A percentile compares a stretch with the other conserved stretches of the same genome.
These are phyloP conservation scores for Myrmecobius fasciatus DNA, from an alignment of 2,113 vertebrate genomes.

Conservation along the genomic window DNA sequence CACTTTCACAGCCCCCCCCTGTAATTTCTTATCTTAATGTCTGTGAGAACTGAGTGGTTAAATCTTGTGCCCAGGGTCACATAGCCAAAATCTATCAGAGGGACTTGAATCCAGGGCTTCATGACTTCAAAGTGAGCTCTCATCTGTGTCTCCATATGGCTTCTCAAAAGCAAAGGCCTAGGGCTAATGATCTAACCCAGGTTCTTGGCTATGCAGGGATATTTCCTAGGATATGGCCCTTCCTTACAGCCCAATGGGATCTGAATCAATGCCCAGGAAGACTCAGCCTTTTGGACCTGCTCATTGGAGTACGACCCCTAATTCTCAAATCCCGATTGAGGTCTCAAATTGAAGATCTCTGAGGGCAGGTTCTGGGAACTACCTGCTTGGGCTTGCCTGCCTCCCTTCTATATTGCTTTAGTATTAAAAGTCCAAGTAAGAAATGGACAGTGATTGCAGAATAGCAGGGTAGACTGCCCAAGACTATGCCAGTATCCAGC, in stretches of 20 bases:
- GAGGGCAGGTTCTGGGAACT: not conserved
- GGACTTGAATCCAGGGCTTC: not conserved
- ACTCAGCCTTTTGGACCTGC: not conserved
- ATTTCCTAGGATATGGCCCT: not conserved
- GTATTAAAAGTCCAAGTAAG: not conserved
- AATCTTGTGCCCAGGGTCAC: not conserved
- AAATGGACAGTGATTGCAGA: not conserved
- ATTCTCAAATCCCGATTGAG: not conserved
- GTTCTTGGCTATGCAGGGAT: not conserved
- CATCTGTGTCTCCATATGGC: not conserved
- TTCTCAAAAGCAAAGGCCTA: not conserved
- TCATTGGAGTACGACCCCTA: not conserved
- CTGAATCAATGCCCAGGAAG: not conserved
- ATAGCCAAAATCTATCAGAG: not conserved
- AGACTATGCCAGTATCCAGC: not conserved
- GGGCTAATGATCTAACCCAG: not conserved
- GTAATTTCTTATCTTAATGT: not conserved
- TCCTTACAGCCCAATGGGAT: not conserved
- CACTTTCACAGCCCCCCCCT: not conserved
- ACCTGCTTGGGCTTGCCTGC: not conserved
- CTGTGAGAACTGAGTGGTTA: not conserved
- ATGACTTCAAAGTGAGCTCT: not conserved
- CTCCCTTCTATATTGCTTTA: not conserved
- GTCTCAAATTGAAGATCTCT: not conserved
- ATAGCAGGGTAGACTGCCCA: not conserved